Conservation (phyloP, 1,140 invertebrate genomes). For the Oryzaephilus surinamensis region DNA sequence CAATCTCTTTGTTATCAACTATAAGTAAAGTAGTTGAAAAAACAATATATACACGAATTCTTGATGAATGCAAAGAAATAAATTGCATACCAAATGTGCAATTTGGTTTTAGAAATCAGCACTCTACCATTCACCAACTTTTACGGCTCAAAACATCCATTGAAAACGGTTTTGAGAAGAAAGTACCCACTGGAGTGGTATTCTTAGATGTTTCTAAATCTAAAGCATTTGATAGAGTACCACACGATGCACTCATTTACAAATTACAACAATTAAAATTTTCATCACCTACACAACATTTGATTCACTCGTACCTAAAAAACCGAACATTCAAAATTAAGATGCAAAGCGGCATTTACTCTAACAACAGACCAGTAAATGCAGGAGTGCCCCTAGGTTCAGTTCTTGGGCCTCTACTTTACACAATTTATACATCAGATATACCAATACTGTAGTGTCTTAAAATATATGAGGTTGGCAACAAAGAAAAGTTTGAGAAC, state of each 20-base stretch:
- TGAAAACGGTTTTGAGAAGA: neutral
- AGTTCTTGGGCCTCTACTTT: too few species aligned
- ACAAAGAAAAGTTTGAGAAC: too few species aligned
- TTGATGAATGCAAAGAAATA: constrained; percentile 5
- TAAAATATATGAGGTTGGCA: too few species aligned
- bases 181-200: neutral
- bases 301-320: constrained; percentile 21
- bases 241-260: constrained; percentile 24
- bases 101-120: constrained; percentile 3
- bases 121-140: neutral
- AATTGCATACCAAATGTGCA: constrained; percentile 5
- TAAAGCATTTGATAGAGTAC: constrained; percentile 31
- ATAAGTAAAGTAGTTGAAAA: constrained; percentile 2
- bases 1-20: neutral
- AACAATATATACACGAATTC: constrained; percentile 1
- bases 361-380: constrained; percentile 8
- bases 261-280: constrained; percentile 20
- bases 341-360: constrained; percentile 12
- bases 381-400: constrained; percentile 6
- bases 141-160: constrained; percentile 1
- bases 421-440: too few species aligned
- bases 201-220: neutral
- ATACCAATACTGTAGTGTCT: too few species aligned
- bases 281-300: constrained; percentile 11
- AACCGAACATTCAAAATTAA: constrained; percentile 22